phyloP scores from a whole-genome alignment of 1,140 invertebrate genomes.

The Scaptodrosophila lebanonensis region DNA sequence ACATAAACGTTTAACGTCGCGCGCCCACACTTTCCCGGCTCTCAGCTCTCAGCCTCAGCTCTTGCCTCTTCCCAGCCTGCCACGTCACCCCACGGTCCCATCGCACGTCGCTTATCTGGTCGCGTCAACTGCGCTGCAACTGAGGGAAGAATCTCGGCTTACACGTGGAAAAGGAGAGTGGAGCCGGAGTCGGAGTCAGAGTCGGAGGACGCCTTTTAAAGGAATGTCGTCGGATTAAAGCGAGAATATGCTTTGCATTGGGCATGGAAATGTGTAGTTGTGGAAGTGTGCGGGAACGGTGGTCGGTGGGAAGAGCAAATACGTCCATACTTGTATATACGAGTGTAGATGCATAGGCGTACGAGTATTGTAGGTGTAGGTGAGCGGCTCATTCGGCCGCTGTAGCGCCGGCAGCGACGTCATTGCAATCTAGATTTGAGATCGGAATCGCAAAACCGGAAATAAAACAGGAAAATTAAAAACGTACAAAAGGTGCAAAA shows the following conservation, averaged over 20 bases:
- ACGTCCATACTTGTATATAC: no score
- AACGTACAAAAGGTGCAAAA: constrained; percentile 77
- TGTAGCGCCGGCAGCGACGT: constrained; percentile 32
- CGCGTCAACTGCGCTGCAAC: constrained; percentile 1
- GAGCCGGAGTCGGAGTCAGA: neutral
- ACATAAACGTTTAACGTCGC: constrained; percentile 26
- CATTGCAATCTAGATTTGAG: constrained; percentile 72
- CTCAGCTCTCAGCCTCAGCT: neutral
- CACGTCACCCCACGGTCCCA: neutral
- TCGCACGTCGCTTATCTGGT: constrained; percentile 30
- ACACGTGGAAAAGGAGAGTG: constrained; percentile 4
- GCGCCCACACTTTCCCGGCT: neutral
- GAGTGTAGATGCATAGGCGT: constrained; percentile 1
- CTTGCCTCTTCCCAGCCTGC: no score
- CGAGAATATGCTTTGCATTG: constrained; percentile 20
- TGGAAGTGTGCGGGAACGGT: neutral
- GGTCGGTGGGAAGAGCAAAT: neutral
- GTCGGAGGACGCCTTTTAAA: constrained; percentile 23
- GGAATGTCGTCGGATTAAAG: constrained; percentile 26
- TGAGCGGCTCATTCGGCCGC: constrained; percentile 2
- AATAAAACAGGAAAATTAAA: constrained; percentile 78
- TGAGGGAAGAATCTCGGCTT: neutral
- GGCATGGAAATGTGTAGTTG: neutral
- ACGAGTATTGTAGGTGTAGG: constrained; percentile 3
- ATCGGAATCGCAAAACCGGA: constrained; percentile 77